Base-by-base conservation (phyloP, 2,888 invertebrate genomes). In the Therioaphis trifolii region DNA sequence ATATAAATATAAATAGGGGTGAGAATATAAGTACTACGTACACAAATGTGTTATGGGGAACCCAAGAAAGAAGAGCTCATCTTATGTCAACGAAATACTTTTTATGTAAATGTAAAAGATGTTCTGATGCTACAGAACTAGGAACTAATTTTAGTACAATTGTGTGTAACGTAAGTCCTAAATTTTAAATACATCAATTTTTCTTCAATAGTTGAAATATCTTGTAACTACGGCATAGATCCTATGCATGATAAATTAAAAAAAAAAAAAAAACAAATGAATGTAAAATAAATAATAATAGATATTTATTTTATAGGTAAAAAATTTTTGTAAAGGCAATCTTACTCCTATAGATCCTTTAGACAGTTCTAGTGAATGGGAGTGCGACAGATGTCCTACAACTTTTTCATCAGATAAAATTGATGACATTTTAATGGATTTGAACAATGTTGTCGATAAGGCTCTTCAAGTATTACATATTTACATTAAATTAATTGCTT, bases 11-110 rank as follows among this genome's bases (percentile, higher is more conserved):
- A n/a, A 14, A 55, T 80, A 91, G 91, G 88, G 94, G 93, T 0
- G 92, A 93, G 61, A 93, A 95, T 87, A 90, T 96, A 49, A 92
- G 92, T 12, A 96, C 96, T 1, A 95, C 94, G 91, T 96, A 96
- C 87, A 95, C 95, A 7, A 95, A 96, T 87, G 94, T 95, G 14
- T 89, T 96, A 85, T 96, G 96, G 96, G 94, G 95, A 1, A 96
- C 96, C 0, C 93, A 93, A 88, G 92, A 93, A 55, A 91, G 96
- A 86, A 91, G 94, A 85, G 93, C 94, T 86, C 95, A 96, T 89
- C 89, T 96, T 29, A 90, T 91, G 86, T 92, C 93, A 85, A 94
- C 94, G 0, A 96, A 96, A 89, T 95, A 94, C 87, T 96, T 96
- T 86, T 88, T 90, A 0, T 96, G 96, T 86, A 89, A 89, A 86